Evolutionary conservation across 2,113 vertebrate species (phyloP).

Genomic region (Carlito syrichta): DNA sequence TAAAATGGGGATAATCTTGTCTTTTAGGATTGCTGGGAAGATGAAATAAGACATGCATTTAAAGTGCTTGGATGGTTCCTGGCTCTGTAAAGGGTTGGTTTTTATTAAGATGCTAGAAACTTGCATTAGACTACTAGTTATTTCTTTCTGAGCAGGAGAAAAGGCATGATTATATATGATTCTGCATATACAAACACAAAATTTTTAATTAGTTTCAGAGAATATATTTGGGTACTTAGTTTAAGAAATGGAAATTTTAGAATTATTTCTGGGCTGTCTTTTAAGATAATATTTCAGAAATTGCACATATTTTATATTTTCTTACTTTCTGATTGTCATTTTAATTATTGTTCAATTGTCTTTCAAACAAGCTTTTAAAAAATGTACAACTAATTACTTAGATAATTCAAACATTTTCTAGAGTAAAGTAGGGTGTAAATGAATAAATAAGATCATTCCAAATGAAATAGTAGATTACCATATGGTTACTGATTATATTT

Average conservation of each 20-base stretch:
- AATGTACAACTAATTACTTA: not conserved
- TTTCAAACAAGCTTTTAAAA: not conserved
- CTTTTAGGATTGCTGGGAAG: not conserved
- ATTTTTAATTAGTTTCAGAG: not conserved
- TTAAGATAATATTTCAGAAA: not conserved
- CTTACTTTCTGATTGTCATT: not conserved
- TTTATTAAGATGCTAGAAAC: not conserved
- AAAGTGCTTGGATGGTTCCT: not conserved
- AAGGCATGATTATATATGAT: not conserved
- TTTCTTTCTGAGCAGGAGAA: not conserved
- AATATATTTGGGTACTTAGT: not conserved
- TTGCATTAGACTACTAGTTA: not conserved
- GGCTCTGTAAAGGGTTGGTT: not conserved
- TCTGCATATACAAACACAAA: not conserved
- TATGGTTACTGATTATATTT: not conserved
- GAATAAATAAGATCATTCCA: not conserved
- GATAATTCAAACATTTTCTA: not conserved
- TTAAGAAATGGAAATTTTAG: not conserved
- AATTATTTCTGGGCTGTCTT: not conserved
- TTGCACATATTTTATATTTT: not conserved
- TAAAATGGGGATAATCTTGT: not conserved
- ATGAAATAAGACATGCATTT: not conserved
- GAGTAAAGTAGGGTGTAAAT: not conserved
- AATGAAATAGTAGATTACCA: not conserved
- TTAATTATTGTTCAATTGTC: conserved; percentile 15